Base-by-base conservation (phyloP, 2,113 vertebrate species). In the Cyprinodon tularosa region DNA sequence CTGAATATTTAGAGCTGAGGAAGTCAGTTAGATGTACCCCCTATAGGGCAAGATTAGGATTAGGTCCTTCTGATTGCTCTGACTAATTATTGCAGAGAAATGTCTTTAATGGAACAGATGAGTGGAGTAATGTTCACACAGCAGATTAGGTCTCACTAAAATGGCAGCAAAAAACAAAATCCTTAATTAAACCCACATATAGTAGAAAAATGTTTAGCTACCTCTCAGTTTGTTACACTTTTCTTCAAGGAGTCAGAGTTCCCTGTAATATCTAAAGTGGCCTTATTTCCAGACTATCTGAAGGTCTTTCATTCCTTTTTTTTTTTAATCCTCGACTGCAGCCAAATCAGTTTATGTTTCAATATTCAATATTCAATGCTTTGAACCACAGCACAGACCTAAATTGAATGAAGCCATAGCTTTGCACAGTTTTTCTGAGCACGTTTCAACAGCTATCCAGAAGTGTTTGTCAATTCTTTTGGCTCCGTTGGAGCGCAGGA, bases 11-110 rank as follows among this genome's bases (percentile, higher is more conserved):
- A 42, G 42, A 42, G 0, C 42, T 42, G 9, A 42, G 47, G 14
- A 29, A 29, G 29, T 2, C 29, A 29, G 29, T 29, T 29, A 29
- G 29, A 29, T 29, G 13, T 12, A 1, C 15, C 47, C 47, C 15
- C 12, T 50, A 5, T 1, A 50, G 47, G 47, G 14, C 14, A 50
- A 50, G 15, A 4, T 50, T 12, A 15, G 47, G 47, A 12, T 15
- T 15, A 4, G 15, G 15, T 13, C 47, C 13, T 50, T 14, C 74
- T 64, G 42, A 81, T 90, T 90, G 87, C 81, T 83, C 81, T 68
- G 72, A 81, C 81, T 77, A 83, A 68, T 76, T 65, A 78, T 77
- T 50, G 10, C 40, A 73, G 39, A 71, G 71, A n/a, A 50, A 63
- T n/a, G 71, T 48, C 64, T 74, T 39, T 47, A 60, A 62, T 59